Conservation (phyloP, 2,797 vertebrate species). For the Hydrocynus forskahlii region DNA sequence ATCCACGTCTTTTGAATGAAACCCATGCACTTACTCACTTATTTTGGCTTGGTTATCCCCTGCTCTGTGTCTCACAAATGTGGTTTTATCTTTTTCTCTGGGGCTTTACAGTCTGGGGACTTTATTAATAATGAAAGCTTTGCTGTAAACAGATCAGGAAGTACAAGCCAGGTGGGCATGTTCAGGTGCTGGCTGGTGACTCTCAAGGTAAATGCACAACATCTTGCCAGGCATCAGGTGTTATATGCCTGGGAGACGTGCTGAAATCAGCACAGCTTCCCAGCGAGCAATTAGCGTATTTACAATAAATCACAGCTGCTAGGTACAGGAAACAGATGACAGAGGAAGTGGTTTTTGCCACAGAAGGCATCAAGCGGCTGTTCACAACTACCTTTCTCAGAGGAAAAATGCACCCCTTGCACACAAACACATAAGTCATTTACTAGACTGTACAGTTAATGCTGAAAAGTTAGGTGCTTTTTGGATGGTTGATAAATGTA, state of each 20-base stretch:
- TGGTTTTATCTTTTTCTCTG: not conserved
- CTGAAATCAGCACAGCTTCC: constrained; percentile 11
- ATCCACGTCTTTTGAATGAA: not conserved
- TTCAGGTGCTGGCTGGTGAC: too few relatives aligned
- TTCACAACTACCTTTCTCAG: constrained; percentile 13
- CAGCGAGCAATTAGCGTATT: not conserved
- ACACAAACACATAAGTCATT: constrained; percentile 1
- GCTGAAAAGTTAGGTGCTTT: constrained; percentile 33
- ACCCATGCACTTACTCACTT: not conserved
- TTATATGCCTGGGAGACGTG: not conserved
- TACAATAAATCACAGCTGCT: constrained; percentile 61
- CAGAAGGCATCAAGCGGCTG: constrained; percentile 3
- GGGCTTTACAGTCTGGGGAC: not conserved
- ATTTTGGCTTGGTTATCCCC: constrained; percentile 16
- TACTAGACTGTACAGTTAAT: not conserved
- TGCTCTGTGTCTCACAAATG: not conserved
- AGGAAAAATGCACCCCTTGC: not conserved
- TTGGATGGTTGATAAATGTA: constrained; percentile 24
- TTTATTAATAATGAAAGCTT: not conserved
- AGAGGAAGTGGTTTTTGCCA: constrained; percentile 62
- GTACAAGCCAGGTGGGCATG: not conserved
- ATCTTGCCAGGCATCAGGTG: not conserved
- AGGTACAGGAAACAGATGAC: constrained; percentile 45
- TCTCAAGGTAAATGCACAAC: not conserved
- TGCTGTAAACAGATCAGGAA: not conserved